Evolutionary conservation across 2,888 invertebrate species (phyloP).

Genomic region (Carterocephalus palaemon): DNA sequence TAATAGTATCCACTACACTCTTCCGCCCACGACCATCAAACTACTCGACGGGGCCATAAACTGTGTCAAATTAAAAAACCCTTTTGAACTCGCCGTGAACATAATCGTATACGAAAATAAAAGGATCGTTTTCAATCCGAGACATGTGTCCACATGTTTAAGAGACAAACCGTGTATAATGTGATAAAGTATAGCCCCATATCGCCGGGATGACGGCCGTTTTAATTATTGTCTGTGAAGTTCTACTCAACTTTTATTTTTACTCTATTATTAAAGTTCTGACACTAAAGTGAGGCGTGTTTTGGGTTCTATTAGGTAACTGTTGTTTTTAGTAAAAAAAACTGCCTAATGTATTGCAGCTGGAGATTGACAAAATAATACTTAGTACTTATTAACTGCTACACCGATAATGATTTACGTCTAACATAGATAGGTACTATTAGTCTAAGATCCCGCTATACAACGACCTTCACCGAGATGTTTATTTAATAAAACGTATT

Average conservation of each 20-base stretch:
- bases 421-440: no score
- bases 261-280: constrained; percentile 25
- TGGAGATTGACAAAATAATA: no score
- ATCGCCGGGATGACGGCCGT: constrained; percentile 35
- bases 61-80: constrained; percentile 73
- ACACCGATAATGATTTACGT: no score
- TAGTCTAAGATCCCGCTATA: no score
- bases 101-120: constrained; percentile 67
- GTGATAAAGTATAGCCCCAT: constrained; percentile 56
- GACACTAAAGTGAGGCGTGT: constrained; percentile 26
- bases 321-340: background rate
- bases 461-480: no score
- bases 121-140: constrained; percentile 59
- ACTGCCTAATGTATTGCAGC: no score
- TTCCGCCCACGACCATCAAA: constrained; percentile 50
- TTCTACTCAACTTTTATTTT: constrained; percentile 18
- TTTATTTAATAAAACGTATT: no score
- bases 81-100: constrained; percentile 68
- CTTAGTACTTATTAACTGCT: no score
- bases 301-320: constrained; percentile 14
- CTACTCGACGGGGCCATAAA: constrained; percentile 59
- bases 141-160: constrained; percentile 72
- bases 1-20: constrained; percentile 42
- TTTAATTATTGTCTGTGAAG: constrained; percentile 39
- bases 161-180: constrained; percentile 68